These are phyloP conservation scores for Promerops cafer DNA, from an alignment of 2,113 vertebrate genomes.

Conservation along the genomic window DNA sequence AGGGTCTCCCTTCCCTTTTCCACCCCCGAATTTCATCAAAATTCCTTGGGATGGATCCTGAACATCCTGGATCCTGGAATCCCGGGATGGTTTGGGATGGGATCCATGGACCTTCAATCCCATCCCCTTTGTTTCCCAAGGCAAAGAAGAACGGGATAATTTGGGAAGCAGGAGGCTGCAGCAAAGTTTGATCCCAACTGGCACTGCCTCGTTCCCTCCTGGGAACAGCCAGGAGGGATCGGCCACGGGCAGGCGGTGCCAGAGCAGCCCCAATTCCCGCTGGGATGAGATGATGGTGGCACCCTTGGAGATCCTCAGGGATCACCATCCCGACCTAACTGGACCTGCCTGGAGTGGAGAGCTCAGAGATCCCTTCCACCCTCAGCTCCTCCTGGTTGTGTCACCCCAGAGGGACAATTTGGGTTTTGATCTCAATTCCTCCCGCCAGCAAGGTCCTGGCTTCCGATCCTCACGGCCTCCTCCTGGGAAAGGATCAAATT, in stretches of 20 bases:
- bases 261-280: neutral
- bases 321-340: fast-evolving
- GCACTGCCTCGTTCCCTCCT: no score
- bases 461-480: fast-evolving
- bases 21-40: neutral
- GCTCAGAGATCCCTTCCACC: neutral
- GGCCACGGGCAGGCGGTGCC: fast-evolving
- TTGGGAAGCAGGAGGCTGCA: neutral
- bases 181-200: no score
- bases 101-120: neutral
- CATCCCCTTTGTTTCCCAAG: neutral
- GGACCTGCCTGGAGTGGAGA: neutral
- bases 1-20: neutral
- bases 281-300: fast-evolving
- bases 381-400: fast-evolving
- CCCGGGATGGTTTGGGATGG: neutral
- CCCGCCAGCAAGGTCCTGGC: fast-evolving
- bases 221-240: neutral
- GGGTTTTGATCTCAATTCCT: neutral
- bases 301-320: neutral
- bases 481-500: fast-evolving
- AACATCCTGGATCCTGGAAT: neutral
- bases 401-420: fast-evolving
- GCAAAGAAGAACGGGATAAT: neutral
- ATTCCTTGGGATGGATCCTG: neutral